Evolutionary conservation across 2,888 invertebrate genomes (phyloP).

Genomic region (Drosophila paramelanica): DNA sequence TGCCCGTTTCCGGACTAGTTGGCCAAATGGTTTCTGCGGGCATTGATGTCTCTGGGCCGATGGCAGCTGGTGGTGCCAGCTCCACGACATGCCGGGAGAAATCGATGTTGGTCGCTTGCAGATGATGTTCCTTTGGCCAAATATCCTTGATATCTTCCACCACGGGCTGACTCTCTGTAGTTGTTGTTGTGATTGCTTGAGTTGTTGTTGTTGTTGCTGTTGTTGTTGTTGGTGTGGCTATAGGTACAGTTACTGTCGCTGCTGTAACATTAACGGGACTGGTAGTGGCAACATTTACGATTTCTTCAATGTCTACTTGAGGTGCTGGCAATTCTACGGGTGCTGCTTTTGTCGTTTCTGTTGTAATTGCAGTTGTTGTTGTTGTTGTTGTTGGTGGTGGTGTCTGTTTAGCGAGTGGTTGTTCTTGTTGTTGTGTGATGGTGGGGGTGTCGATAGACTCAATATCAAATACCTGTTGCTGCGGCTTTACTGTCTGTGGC

Average conservation of each 20-base stretch:
- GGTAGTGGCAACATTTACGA: constrained; percentile 75
- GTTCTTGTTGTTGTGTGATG: constrained; percentile 61
- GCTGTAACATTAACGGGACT: constrained; percentile 80
- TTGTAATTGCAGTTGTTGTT: constrained; percentile 48
- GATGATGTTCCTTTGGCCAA: constrained; percentile 84
- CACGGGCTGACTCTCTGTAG: constrained; percentile 37
- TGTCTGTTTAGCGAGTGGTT: constrained; percentile 71
- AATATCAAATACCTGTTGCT: constrained; percentile 85
- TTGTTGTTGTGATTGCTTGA: constrained; percentile 32
- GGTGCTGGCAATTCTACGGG: constrained; percentile 84
- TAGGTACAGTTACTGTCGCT: constrained; percentile 54
- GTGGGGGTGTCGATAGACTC: constrained; percentile 76
- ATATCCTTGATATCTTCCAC: constrained; percentile 83
- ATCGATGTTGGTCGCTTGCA: constrained; percentile 80
- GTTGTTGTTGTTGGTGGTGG: constrained; percentile 51
- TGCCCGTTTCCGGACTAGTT: constrained; percentile 80
- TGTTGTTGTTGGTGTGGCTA: constrained; percentile 39
- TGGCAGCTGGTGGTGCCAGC: constrained; percentile 37
- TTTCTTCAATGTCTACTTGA: constrained; percentile 82
- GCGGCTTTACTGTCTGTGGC: constrained; percentile 59
- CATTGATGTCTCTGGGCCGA: constrained; percentile 38
- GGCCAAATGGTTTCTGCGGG: constrained; percentile 82
- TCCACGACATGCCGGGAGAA: constrained; percentile 78
- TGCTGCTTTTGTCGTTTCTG: constrained; percentile 84
- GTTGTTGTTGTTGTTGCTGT: constrained; percentile 17